These are phyloP conservation scores for Drosophila glabriapex DNA, from an alignment of 2,888 invertebrate species.

Conservation along the genomic window DNA sequence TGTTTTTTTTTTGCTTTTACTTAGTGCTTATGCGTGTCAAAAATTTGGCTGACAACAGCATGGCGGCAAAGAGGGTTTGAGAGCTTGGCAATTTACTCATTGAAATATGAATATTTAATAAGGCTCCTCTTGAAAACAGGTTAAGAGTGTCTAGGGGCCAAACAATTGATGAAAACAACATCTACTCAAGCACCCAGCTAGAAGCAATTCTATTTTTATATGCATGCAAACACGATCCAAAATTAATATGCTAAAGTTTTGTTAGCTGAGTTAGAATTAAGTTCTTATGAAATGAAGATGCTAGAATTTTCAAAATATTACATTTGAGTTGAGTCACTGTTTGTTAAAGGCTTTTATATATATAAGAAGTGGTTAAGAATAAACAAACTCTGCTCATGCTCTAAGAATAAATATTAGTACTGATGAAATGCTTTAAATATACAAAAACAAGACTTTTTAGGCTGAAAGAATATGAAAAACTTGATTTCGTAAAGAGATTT, in stretches of 20 bases:
- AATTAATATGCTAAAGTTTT: conserved; percentile 11
- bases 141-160: conserved; percentile 39
- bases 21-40: conserved; percentile 7
- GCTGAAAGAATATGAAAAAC: not conserved
- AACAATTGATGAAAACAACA: conserved; percentile 24
- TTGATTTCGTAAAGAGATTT: not conserved
- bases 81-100: conserved; percentile 34
- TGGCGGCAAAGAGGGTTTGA: conserved; percentile 27
- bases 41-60: conserved; percentile 39
- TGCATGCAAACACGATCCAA: not conserved
- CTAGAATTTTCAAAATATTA: not conserved
- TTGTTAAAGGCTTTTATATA: not conserved
- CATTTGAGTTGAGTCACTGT: not conserved
- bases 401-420: not conserved
- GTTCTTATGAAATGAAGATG: conserved; percentile 4
- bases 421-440: not conserved
- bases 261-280: not conserved
- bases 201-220: conserved; percentile 17
- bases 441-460: not conserved
- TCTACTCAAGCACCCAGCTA: not conserved
- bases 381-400: not conserved
- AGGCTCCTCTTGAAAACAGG: conserved; percentile 39
- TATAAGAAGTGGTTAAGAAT: not conserved
- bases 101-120: conserved; percentile 47
- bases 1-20: not conserved